Evolutionary conservation across 2,113 vertebrate genomes (phyloP).

Genomic region (Nycticryphes semicollaris): DNA sequence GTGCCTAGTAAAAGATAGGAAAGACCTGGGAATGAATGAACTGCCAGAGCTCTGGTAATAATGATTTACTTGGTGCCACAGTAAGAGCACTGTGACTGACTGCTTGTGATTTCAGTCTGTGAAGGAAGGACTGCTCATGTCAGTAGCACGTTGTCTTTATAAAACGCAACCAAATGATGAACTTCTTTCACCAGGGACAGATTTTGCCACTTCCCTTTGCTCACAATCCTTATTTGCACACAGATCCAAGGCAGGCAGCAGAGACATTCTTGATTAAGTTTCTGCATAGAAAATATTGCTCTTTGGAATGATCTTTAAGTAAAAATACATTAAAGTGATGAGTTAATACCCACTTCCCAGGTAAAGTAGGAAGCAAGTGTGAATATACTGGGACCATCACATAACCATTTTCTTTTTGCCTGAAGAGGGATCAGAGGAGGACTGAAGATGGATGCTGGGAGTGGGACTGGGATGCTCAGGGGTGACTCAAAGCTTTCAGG

Average conservation of each 20-base stretch:
- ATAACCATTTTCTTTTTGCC: not conserved
- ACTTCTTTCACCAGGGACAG: not conserved
- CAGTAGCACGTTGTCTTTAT: not conserved
- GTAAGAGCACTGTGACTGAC: not conserved
- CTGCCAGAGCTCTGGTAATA: not conserved
- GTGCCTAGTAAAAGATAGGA: not conserved
- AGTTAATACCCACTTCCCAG: not conserved
- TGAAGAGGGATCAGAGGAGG: not conserved
- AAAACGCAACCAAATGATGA: not conserved
- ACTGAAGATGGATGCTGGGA: not conserved
- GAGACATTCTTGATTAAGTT: not conserved
- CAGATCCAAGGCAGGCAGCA: not conserved
- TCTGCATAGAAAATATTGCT: not conserved
- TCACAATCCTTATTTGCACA: not conserved
- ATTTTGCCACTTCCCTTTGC: not conserved
- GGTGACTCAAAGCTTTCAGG: not conserved
- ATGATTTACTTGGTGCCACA: not conserved
- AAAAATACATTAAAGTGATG: not conserved
- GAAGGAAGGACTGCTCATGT: not conserved
- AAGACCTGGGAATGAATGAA: not conserved
- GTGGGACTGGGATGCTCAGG: not conserved
- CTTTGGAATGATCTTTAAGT: not conserved
- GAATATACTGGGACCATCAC: not conserved
- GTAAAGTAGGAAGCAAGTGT: not conserved
- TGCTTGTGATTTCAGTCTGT: not conserved